Conservation (phyloP, 1,140 invertebrate genomes). For the Monochamus saltuarius region DNA sequence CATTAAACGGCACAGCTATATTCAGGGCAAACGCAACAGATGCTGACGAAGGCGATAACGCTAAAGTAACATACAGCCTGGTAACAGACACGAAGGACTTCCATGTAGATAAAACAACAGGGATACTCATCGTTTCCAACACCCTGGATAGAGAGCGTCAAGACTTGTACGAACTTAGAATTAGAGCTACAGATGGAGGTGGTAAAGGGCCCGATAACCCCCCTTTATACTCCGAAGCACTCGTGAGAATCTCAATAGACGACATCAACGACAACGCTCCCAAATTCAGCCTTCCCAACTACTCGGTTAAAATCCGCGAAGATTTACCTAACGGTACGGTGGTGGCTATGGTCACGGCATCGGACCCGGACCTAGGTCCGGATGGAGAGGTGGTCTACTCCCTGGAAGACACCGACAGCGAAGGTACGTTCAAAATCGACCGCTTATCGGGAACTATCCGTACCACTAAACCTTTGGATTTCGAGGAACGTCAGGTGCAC, state of each 20-base stretch:
- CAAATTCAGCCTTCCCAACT: slow-evolving; percentile 70
- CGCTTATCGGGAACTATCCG: slow-evolving; percentile 79
- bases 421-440: slow-evolving; percentile 73
- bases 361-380: slow-evolving; percentile 81
- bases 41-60: slow-evolving; percentile 79
- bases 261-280: slow-evolving; percentile 94
- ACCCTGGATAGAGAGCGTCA: slow-evolving; percentile 81
- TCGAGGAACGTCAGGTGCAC: slow-evolving; percentile 82
- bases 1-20: slow-evolving; percentile 78
- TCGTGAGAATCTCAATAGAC: slow-evolving; percentile 77
- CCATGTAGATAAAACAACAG: slow-evolving; percentile 73
- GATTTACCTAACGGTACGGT: slow-evolving; percentile 84
- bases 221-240: slow-evolving; percentile 70
- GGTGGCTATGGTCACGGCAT: slow-evolving; percentile 80
- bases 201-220: slow-evolving; percentile 52
- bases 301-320: slow-evolving; percentile 83
- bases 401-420: slow-evolving; percentile 68
- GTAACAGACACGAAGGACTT: slow-evolving; percentile 83
- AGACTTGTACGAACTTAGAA: slow-evolving; percentile 78
- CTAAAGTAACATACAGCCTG: slow-evolving; percentile 74
- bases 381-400: slow-evolving; percentile 77
- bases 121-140: slow-evolving; percentile 74
- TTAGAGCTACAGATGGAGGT: slow-evolving; percentile 77
- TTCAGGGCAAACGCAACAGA: slow-evolving; percentile 86
- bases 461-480: slow-evolving; percentile 75